These are phyloP conservation scores for Eubucco bourcierii DNA, from an alignment of 2,113 vertebrate genomes.

Conservation along the genomic window DNA sequence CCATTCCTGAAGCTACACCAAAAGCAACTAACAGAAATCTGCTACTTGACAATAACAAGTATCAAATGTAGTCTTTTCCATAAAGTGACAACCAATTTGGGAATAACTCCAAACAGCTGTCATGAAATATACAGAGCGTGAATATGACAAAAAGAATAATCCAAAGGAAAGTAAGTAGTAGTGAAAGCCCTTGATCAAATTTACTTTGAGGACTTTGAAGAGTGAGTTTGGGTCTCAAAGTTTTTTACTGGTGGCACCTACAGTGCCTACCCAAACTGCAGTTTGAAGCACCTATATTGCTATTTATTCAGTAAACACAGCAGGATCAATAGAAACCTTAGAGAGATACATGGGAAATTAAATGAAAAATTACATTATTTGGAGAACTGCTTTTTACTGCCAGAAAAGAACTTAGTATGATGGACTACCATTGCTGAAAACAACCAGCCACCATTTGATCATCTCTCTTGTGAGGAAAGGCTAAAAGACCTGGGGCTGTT, in stretches of 20 bases:
- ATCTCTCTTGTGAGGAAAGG: neutral
- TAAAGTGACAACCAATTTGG: neutral
- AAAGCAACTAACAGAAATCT: neutral
- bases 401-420: neutral
- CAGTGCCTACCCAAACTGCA: neutral
- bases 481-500: neutral
- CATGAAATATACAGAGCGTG: neutral
- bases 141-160: neutral
- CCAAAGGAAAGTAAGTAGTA: neutral
- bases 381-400: neutral
- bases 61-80: neutral
- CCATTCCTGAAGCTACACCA: neutral
- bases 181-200: neutral
- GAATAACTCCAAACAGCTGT: neutral
- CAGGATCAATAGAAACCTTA: neutral
- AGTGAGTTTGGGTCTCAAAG: neutral
- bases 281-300: neutral
- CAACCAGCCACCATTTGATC: neutral
- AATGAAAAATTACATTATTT: neutral
- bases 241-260: neutral
- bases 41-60: neutral
- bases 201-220: neutral
- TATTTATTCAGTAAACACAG: neutral
- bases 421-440: neutral
- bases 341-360: neutral